Evolutionary conservation across 1,140 invertebrate species (phyloP).

Genomic region (Mamestra configurata): DNA sequence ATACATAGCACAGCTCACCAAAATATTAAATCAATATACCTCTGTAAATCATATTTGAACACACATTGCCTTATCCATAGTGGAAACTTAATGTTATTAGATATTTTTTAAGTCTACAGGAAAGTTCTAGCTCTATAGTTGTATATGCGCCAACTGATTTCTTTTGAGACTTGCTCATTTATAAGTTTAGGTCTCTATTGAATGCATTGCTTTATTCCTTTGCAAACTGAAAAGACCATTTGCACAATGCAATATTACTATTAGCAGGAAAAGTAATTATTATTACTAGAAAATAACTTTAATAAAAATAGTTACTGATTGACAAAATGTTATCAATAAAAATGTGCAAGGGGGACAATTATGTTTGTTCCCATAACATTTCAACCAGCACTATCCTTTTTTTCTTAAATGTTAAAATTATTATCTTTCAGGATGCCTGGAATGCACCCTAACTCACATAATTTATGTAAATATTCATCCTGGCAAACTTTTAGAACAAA

Average conservation of each 20-base stretch:
- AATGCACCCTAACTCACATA: conserved; percentile 22
- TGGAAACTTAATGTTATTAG: too few relatives aligned
- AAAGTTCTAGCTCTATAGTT: too few relatives aligned
- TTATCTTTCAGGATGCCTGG: conserved; percentile 27
- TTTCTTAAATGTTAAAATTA: conserved; percentile 19
- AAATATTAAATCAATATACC: too few relatives aligned
- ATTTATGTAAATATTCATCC: conserved; percentile 55
- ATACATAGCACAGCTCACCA: too few relatives aligned
- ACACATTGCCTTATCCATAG: too few relatives aligned
- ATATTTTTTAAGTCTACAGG: too few relatives aligned
- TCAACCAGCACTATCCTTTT: neutral
- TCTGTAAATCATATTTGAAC: too few relatives aligned
- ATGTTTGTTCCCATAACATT: neutral
- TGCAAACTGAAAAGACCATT: too few relatives aligned
- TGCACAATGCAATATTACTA: too few relatives aligned
- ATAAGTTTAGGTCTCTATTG: neutral
- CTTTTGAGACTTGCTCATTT: too few relatives aligned
- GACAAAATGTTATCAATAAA: neutral
- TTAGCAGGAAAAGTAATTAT: neutral
- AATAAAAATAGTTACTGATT: neutral
- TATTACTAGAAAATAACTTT: neutral
- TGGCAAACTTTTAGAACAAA: conserved; percentile 47
- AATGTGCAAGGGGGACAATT: neutral
- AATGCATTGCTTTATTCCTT: neutral
- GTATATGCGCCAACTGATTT: too few relatives aligned